Evolutionary conservation across 2,888 invertebrate species (phyloP), one percentile per base, ranked within the genome.

Genomic region (Agriopis aurantiaria): DNA sequence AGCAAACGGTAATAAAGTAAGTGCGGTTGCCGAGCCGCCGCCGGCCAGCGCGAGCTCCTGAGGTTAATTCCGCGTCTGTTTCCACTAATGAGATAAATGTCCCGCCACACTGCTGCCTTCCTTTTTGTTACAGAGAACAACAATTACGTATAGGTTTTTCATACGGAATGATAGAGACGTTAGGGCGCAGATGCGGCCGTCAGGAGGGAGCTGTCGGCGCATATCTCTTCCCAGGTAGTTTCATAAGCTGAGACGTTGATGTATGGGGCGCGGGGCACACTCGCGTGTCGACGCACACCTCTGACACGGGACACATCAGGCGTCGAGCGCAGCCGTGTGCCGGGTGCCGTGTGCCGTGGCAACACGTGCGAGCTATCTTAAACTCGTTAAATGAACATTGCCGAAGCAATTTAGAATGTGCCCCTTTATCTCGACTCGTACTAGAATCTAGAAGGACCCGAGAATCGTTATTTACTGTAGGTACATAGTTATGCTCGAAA

Each of bases 321-420:
- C 52, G 46, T 40, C 59, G 48, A n/a, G 14, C 46, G 56, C 56
- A 55, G 55, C 52, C 48, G 33, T 33, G 23, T 12, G 53, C 11
- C 33, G 53, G 23, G 4, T 11, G 53, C 23, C 4, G 2, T 33
- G 53, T 40, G 53, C 11, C 56, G 76, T 73, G 83, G 85, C 82
- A 81, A 88, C 92, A 91, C 88, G 89, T 91, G 91, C 85, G 85
- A 83, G 86, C 89, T 87, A 92, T 92, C 89, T 88, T 89, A 89
- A 90, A 85, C 90, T 91, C 91, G 91, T 93, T 92, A 91, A 82
- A 79, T 72, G 82, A 85, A 86, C 85, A 83, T 87, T 86, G 82
- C 82, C 78, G 79, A 83, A 85, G 88, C 89, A 90, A 91, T 90
- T 91, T 90, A 83, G 88, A 86, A 88, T 90, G 85, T 87, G 88